Evolutionary conservation across 2,797 vertebrate genomes (phyloP).

Genomic region (Acrossocheilus wenchowensis): DNA sequence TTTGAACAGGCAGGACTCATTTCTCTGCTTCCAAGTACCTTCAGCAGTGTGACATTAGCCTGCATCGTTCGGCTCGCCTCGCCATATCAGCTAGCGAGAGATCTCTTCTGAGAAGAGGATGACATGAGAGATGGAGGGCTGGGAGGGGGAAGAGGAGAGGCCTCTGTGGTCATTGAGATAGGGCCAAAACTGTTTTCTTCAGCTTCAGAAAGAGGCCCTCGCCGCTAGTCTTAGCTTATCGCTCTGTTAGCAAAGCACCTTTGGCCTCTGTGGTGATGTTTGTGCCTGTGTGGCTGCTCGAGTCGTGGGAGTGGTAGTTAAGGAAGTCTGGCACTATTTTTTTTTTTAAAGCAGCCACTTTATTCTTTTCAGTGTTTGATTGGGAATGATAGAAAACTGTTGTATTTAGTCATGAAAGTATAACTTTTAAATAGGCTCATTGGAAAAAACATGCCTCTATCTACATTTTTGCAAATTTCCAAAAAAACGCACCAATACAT

Average conservation of each 20-base stretch:
- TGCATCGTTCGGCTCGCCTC: not conserved
- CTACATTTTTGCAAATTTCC: not conserved
- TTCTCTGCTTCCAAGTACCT: conserved; percentile 3
- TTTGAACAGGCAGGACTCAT: not conserved
- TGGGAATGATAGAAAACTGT: not conserved
- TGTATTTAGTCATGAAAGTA: not conserved
- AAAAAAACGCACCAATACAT: too few relatives aligned
- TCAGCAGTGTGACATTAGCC: conserved; percentile 19
- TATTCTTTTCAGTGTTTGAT: not conserved
- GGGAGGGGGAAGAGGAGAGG: conserved; percentile 3
- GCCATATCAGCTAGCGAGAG: conserved; percentile 36
- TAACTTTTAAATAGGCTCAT: not conserved
- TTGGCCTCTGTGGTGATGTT: conserved; percentile 29
- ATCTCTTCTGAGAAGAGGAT: conserved; percentile 31
- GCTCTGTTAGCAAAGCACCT: conserved; percentile 43
- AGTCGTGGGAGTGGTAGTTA: conserved; percentile 27
- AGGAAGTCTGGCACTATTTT: conserved; percentile 37
- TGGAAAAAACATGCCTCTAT: not conserved
- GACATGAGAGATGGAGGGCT: conserved; percentile 6
- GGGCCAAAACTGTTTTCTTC: conserved; percentile 37
- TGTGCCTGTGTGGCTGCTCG: conserved; percentile 36
- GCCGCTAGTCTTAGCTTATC: conserved; percentile 30
- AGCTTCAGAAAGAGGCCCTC: conserved; percentile 40
- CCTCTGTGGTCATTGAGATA: conserved; percentile 51
- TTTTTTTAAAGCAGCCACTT: conserved; percentile 15